Evolutionary conservation across 1,140 invertebrate species (phyloP).

Genomic region (Philopotamus ludificatus): DNA sequence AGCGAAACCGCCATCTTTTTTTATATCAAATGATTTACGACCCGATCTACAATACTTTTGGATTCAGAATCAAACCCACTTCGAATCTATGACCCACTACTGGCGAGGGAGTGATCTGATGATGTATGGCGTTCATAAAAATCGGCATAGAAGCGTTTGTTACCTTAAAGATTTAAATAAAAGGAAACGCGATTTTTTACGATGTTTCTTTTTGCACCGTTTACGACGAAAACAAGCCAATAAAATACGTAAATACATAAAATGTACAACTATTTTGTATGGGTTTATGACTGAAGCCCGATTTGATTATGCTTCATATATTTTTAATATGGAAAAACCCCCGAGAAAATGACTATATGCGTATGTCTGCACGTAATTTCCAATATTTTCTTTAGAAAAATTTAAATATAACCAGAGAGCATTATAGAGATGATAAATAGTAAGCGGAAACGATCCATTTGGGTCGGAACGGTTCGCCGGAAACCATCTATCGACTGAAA

Average conservation of each 20-base stretch:
- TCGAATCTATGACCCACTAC: no score
- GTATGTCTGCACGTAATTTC: no score
- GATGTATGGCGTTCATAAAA: not conserved
- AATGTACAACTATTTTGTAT: conserved; percentile 2
- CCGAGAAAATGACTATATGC: no score
- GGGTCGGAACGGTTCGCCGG: conserved; percentile 51
- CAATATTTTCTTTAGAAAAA: no score
- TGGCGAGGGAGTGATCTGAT: not conserved
- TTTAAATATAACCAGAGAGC: no score
- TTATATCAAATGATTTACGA: not conserved
- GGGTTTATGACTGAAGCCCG: conserved; percentile 19
- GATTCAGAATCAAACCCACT: no score
- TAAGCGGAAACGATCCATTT: conserved; percentile 56
- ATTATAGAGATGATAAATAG: conserved; percentile 52
- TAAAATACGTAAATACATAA: conserved; percentile 24
- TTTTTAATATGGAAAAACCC: no score
- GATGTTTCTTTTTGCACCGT: not conserved
- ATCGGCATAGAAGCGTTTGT: not conserved
- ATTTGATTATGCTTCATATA: no score
- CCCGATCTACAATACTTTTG: not conserved
- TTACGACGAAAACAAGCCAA: conserved; percentile 22
- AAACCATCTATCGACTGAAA: conserved; percentile 55
- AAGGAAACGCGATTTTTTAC: not conserved
- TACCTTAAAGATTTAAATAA: conserved; percentile 8
- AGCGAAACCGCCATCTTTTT: not conserved